Evolutionary conservation across 1,140 invertebrate genomes (phyloP).

Genomic region (Drosophila grimshawi): DNA sequence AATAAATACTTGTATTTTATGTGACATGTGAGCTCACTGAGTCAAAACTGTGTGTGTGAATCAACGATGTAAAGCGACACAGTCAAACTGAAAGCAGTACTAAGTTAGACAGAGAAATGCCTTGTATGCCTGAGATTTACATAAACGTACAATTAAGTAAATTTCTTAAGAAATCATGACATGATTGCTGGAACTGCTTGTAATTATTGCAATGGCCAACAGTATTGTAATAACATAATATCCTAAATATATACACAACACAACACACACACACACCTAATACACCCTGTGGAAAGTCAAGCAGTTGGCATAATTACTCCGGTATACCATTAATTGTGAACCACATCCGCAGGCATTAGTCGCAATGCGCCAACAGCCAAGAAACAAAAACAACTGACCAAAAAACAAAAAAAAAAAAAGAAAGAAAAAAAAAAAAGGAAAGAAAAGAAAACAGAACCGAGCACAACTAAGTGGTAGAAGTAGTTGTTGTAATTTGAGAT

Average conservation of each 20-base stretch:
- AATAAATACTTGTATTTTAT: no score
- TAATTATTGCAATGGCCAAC: no score
- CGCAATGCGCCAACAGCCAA: conserved; percentile 60
- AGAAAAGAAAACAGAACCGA: conserved; percentile 7
- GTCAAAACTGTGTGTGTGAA: no score
- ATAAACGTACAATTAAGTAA: no score
- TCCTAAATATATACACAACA: not conserved
- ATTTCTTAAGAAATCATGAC: no score
- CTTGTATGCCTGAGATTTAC: no score
- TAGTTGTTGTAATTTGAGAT: conserved; percentile 21
- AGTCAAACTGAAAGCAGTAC: no score
- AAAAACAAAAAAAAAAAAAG: conserved; percentile 7
- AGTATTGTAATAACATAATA: not conserved
- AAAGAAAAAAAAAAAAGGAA: not conserved
- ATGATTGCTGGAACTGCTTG: no score
- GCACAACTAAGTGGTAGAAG: conserved; percentile 33
- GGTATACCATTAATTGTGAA: conserved; percentile 41
- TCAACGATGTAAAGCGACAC: no score
- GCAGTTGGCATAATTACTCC: conserved; percentile 30
- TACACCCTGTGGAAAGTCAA: not conserved
- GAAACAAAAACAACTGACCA: conserved; percentile 24
- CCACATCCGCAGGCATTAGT: conserved; percentile 52
- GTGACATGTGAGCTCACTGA: no score
- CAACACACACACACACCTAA: conserved; percentile 2
- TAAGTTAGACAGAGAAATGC: no score